Evolutionary conservation across 2,888 invertebrate species (phyloP), one percentile per base, ranked within the genome.

Genomic region (Acanthosoma haemorrhoidale): DNA sequence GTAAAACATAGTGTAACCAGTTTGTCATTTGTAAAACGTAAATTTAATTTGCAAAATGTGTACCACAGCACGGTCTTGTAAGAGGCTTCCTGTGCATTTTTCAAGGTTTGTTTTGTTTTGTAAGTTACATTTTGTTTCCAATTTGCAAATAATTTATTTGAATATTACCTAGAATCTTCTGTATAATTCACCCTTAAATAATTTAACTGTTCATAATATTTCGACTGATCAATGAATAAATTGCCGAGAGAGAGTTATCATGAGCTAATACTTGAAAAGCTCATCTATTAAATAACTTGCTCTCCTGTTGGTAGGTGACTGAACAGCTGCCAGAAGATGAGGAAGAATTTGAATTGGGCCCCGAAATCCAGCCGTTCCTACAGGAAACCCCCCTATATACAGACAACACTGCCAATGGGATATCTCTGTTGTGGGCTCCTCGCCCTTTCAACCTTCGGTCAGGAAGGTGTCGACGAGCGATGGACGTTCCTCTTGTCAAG

Each of bases 391-490:
- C 98, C 0, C 82, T 99, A 64, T 99, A 99, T 79, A 94, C 97
- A 0, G 98, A 99, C 79, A 96, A 99, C 79, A 99, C 99, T 1
- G 98, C 99, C 0, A 98, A 99, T 83, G 99, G 98, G 2, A 97
- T 98, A 77, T 91, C 97, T 0, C 82, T 98, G 69, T 80, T 98
- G 68, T 98, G 97, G 98, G 97, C 99, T 1, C 98, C 99, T 0
- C 85, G 99, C 71, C 99, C 99, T 6, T 99, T 97, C 79, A 96
- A 96, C 79, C 87, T 96, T 81, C 57, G 73, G 31, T 73, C 74
- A 86, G 96, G 96, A 39, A 88, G 96, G 68, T 91, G 89, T 58
- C 85, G 99, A 59, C 86, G 99, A 75, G 97, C 99, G 1, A 90
- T 98, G 71, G 99, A 99, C 80, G 91, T 99, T 60, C 99, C 99